phyloP scores from a whole-genome alignment of 2,888 invertebrate genomes.

The Conops quadrifasciatus region DNA sequence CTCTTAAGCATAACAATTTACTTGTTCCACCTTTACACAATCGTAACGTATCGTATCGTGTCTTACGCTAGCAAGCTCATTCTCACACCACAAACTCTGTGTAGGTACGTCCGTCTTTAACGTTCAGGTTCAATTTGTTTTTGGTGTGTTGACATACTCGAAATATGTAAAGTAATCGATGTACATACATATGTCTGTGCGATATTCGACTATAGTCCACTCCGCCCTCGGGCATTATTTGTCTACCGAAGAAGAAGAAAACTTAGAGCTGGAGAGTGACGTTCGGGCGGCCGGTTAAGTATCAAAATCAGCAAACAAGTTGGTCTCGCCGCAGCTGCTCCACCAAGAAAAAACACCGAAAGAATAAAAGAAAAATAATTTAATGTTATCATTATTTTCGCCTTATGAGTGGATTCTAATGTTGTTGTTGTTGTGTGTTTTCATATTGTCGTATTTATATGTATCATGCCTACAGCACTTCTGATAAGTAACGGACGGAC shows the following conservation, averaged over 20 bases:
- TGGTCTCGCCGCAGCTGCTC: too few species aligned
- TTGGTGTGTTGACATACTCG: conserved; percentile 3
- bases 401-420: background rate
- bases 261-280: background rate
- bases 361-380: conserved; percentile 10
- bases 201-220: conserved; percentile 18
- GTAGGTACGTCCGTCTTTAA: conserved; percentile 1
- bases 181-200: background rate
- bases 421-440: conserved; percentile 4
- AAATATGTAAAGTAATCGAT: background rate
- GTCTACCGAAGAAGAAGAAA: conserved; percentile 7
- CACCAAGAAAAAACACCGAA: background rate
- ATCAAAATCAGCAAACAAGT: too few species aligned
- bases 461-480: conserved; percentile 19
- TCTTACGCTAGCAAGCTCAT: conserved; percentile 13
- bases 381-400: conserved; percentile 25
- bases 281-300: too few species aligned
- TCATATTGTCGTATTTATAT: conserved; percentile 14
- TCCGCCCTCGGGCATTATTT: conserved; percentile 12
- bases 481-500: conserved; percentile 27
- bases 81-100: background rate
- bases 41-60: background rate
- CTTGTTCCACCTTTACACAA: background rate
- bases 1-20: conserved; percentile 3
- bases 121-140: conserved; percentile 6